These are phyloP conservation scores for Polydesmus complanatus DNA, from an alignment of 2,888 invertebrate species.

Conservation along the genomic window DNA sequence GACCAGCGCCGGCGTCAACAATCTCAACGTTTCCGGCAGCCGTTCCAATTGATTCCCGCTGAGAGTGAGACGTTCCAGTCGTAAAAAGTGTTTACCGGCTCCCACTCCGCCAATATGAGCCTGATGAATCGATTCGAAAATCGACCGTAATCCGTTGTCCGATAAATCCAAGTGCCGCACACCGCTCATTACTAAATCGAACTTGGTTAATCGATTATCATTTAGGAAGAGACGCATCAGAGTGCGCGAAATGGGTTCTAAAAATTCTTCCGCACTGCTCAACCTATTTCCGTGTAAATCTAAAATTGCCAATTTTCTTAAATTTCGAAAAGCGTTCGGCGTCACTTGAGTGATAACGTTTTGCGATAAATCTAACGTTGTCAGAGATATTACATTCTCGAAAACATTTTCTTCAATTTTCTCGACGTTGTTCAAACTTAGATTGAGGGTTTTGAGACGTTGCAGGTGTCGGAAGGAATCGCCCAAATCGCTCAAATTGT, in stretches of 20 bases:
- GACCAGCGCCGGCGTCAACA: neutral
- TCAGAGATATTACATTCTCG: neutral
- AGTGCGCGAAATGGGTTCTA: neutral
- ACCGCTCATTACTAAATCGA: neutral
- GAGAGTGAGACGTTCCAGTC: neutral
- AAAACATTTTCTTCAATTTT: conserved; percentile 54
- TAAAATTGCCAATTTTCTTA: conserved; percentile 41
- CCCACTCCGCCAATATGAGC: neutral
- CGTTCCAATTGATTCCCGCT: neutral
- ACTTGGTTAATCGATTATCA: neutral
- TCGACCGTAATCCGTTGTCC: neutral
- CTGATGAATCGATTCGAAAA: neutral
- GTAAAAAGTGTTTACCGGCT: neutral
- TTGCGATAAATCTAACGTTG: conserved; percentile 4
- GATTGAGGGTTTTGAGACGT: conserved; percentile 57
- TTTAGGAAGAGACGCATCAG: neutral
- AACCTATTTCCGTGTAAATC: conserved; percentile 33
- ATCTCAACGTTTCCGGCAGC: neutral
- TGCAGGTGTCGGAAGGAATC: conserved; percentile 39
- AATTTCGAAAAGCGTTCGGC: conserved; percentile 25
- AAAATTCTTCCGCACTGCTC: neutral
- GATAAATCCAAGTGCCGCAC: conserved; percentile 5
- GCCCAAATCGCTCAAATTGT: neutral
- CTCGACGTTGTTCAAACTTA: conserved; percentile 56
- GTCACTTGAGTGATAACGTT: neutral